Evolutionary conservation across 2,113 vertebrate species (phyloP), one percentile per base, ranked within the genome.

Genomic region (Tapirus terrestris): DNA sequence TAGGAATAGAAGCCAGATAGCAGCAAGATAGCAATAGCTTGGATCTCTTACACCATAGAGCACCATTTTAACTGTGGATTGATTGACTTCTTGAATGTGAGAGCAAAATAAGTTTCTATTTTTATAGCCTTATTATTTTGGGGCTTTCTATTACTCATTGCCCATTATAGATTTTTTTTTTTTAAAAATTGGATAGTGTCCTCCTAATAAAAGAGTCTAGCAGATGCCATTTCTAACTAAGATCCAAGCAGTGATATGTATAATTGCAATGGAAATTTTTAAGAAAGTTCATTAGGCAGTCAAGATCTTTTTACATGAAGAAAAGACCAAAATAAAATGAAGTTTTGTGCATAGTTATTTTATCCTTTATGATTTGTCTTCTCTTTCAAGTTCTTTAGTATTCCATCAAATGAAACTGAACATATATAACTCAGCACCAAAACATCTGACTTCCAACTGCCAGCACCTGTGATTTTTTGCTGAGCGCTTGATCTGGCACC

Each of bases 361-460:
- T 84, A 94, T 67, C 6, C 20, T 75, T 65, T 60, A 88, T 90
- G 48, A 53, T 81, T 11, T 53, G 56, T 84, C 86, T 95, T 80
- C 51, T 73, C 94, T 80, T 85, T 72, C 73, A 95, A 87, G 65
- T 61, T 93, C 2, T 70, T 97, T 56, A 93, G 36, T 61, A 94
- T 95, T 91, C 39, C 14, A 91, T 61, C 17, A 77, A 94, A 81
- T 60, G 67, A 95, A 95, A 91, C 29, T 48, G 14, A 96, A 82
- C 14, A 91, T 98, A 81, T 1, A 6, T 94, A 97, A 93, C 16
- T 80, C 39, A 88, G 65, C 51, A 83, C 51, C 36, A 85, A 93
- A 87, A 96, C n/a, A 61, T 68, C n/a, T 80, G 27, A 88, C 45
- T 91, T 91, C 76, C 76, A 94, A 11, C 51, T 91, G 68, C 7